Conservation (phyloP, 1,140 invertebrate genomes). For the Drosophila nikananu region DNA sequence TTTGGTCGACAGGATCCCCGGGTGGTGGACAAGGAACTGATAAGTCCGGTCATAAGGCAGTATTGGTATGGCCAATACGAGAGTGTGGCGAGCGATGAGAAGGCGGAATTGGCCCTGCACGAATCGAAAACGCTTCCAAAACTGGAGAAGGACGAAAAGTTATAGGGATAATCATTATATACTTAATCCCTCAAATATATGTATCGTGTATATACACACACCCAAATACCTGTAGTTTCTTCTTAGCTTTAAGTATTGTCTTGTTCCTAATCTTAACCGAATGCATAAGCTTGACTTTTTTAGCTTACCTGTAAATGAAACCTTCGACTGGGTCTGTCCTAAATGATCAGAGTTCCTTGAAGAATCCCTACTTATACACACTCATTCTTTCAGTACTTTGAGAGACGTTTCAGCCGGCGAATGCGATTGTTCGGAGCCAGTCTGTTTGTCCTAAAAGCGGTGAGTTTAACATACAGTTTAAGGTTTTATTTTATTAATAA, state of each 20-base stretch:
- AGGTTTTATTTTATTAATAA: background rate
- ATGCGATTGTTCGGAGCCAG: constrained; percentile 90
- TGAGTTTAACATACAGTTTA: constrained; percentile 85
- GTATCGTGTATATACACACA: background rate
- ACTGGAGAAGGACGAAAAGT: constrained; percentile 20
- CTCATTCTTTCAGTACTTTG: constrained; percentile 90
- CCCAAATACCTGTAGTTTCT: constrained; percentile 18
- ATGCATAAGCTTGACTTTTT: constrained; percentile 19
- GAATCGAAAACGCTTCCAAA: constrained; percentile 29
- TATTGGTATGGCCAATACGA: constrained; percentile 64
- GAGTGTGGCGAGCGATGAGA: constrained; percentile 43
- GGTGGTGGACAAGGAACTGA: constrained; percentile 55
- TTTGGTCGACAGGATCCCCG: constrained; percentile 66
- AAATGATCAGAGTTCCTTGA: constrained; percentile 1
- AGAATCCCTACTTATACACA: constrained; percentile 58
- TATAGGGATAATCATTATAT: background rate
- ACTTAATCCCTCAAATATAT: constrained; percentile 24
- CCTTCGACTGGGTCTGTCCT: constrained; percentile 19
- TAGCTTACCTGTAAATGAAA: constrained; percentile 12
- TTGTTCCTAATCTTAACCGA: constrained; percentile 2
- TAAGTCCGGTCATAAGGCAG: constrained; percentile 50
- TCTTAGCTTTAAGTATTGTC: constrained; percentile 16
- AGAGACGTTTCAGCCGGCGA: constrained; percentile 90
- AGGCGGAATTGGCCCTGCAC: constrained; percentile 2
- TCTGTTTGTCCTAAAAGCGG: constrained; percentile 90